Evolutionary conservation across 2,888 invertebrate species (phyloP).

Genomic region (Clistopyga incitator): DNA sequence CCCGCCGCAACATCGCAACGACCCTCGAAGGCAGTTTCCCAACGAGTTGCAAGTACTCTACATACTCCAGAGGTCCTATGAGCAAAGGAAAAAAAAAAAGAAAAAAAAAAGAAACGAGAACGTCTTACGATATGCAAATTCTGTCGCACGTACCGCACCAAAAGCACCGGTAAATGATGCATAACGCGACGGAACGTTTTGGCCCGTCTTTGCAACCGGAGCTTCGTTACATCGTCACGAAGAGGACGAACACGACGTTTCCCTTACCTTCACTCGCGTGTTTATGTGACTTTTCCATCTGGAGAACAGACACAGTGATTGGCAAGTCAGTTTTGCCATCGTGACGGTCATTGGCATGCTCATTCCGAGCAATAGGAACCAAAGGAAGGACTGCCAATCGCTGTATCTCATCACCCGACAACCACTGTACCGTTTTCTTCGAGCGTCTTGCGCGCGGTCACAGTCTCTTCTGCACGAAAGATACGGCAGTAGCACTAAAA

Average conservation of each 20-base stretch:
- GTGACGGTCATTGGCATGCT: not conserved
- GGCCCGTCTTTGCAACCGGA: conserved; percentile 40
- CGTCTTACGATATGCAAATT: conserved; percentile 74
- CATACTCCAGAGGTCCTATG: conserved; percentile 16
- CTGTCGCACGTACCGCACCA: conserved; percentile 31
- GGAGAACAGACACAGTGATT: not conserved
- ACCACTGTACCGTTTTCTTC: not conserved
- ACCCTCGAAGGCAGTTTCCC: conserved; percentile 55
- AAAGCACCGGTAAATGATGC: conserved; percentile 74
- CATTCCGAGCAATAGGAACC: not conserved
- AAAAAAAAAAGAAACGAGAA: too few relatives aligned
- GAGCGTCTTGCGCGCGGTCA: not conserved
- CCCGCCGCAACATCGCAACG: conserved; percentile 42
- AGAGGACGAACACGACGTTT: not conserved
- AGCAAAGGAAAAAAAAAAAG: conserved; percentile 68
- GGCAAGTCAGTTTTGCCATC: not conserved
- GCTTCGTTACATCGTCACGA: conserved; percentile 43
- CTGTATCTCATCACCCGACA: not conserved
- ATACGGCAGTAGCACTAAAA: conserved; percentile 55
- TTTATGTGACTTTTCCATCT: not conserved
- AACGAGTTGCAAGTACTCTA: conserved; percentile 46
- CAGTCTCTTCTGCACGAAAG: conserved; percentile 10
- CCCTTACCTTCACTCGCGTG: not conserved
- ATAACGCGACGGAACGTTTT: conserved; percentile 65
- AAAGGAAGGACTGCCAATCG: not conserved